Percentiles rank a stretch among this genome's conserved stretches.
These are phyloP conservation scores for Masticophis lateralis DNA, from an alignment of 2,797 vertebrate genomes.

Conservation along the genomic window DNA sequence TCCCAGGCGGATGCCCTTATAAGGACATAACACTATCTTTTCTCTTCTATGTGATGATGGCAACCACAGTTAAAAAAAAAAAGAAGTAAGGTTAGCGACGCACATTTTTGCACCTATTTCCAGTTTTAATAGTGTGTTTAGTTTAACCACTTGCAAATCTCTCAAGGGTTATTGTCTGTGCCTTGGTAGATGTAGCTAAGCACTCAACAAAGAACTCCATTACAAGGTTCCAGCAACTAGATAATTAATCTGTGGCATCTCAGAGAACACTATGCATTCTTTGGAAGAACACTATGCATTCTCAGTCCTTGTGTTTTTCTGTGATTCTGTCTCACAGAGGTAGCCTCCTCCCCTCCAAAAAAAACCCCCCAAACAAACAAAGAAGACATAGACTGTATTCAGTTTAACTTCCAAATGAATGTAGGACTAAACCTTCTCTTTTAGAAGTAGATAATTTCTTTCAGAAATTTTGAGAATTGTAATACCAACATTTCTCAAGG, in stretches of 20 bases:
- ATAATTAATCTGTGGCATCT: background rate
- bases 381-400: background rate
- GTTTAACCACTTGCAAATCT: background rate
- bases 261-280: too few relatives aligned
- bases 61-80: background rate
- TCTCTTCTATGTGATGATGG: background rate
- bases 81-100: background rate
- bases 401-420: background rate
- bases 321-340: background rate
- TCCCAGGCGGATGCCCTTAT: too few relatives aligned
- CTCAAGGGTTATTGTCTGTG: background rate
- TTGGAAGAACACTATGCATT: background rate
- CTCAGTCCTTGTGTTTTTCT: background rate
- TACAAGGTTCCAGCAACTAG: background rate
- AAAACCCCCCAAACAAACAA: background rate
- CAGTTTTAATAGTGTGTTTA: background rate
- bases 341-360: background rate
- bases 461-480: background rate
- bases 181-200: background rate
- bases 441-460: background rate
- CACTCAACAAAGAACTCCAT: background rate
- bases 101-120: background rate
- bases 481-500: background rate
- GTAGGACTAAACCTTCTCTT: background rate
- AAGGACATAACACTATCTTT: too few relatives aligned